phyloP scores from a whole-genome alignment of 2,888 invertebrate genomes.

The Tetropium fuscum region DNA sequence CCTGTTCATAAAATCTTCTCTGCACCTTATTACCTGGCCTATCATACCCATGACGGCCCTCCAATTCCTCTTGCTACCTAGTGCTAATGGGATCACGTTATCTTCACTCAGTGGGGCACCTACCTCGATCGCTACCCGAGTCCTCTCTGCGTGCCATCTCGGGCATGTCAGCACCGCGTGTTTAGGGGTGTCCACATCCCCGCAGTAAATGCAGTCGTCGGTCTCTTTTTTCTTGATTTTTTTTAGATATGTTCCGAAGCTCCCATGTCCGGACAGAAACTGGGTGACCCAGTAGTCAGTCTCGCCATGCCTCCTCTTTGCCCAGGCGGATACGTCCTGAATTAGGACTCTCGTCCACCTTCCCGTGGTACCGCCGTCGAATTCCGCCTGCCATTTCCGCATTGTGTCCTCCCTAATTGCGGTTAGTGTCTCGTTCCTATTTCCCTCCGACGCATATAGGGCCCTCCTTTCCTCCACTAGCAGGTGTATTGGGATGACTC shows the following conservation, averaged over 20 bases:
- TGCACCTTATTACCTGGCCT: too few species aligned
- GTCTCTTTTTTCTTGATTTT: slow-evolving; percentile 19
- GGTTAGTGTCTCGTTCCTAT: background rate
- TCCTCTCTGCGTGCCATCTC: background rate
- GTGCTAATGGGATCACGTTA: background rate
- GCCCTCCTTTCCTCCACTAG: background rate
- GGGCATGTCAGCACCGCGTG: slow-evolving; percentile 20
- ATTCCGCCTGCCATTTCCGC: background rate
- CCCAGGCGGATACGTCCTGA: slow-evolving; percentile 17
- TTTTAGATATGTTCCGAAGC: slow-evolving; percentile 15
- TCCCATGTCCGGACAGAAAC: slow-evolving; percentile 21
- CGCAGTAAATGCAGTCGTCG: slow-evolving; percentile 13
- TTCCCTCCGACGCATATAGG: background rate
- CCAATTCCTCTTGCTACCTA: background rate
- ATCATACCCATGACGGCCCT: background rate
- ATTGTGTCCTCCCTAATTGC: background rate
- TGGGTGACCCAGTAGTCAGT: slow-evolving; percentile 22
- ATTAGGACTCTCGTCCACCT: slow-evolving; percentile 22
- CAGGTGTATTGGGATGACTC: slow-evolving; percentile 27
- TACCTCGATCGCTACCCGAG: background rate
- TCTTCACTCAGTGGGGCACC: background rate
- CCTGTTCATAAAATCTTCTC: too few species aligned
- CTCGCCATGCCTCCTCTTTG: slow-evolving; percentile 1
- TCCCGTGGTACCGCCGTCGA: background rate
- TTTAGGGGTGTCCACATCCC: slow-evolving; percentile 10